Evolutionary conservation across 2,113 vertebrate species (phyloP), one percentile per base, ranked within the genome.

Genomic region (Pithys albifrons): DNA sequence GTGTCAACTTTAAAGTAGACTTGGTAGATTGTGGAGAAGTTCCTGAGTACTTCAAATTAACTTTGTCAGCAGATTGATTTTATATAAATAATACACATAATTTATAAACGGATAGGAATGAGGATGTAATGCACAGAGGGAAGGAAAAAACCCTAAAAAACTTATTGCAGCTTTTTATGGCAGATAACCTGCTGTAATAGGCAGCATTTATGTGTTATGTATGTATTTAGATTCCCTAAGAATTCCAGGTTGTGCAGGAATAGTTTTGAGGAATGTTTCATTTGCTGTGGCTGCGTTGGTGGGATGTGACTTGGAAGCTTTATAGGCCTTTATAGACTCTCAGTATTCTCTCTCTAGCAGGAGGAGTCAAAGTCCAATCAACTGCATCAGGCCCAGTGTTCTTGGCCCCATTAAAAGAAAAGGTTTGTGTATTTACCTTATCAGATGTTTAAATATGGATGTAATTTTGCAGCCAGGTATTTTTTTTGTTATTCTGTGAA

Each of bases 391-490:
- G 94, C 99, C 99, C 95, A 99, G 99, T 97, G 99, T 98, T 90
- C 98, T 99, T 55, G 99, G 99, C 64, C 99, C 99, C 37, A 97
- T 99, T 48, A 99, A 99, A 98, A 98, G 99, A 82, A 99, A 99
- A 99, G 99, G 99, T 99, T 96, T n/a, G 91, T 91, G 24, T 58
- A 15, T 82, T 45, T 69, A 52, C 29, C 12, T 85, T 58, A 24
- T 49, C 33, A 46, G 52, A 6, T 91, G 19, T 67, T 77, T 80
- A 41, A 74, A 48, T 39, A 18, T 33, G 14, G 12, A 20, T 73
- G 17, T 64, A 25, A 61, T 58, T 93, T 71, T 71, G 46, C 57
- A 76, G 51, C 76, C 93, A 85, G 67, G 70, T 92, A n/a, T 46
- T 43, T 51, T 81, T 49, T 66, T 23, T 81, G 12, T 54, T 76